Base-by-base conservation (phyloP, 2,888 invertebrate genomes). In the Anarsia innoxiella region DNA sequence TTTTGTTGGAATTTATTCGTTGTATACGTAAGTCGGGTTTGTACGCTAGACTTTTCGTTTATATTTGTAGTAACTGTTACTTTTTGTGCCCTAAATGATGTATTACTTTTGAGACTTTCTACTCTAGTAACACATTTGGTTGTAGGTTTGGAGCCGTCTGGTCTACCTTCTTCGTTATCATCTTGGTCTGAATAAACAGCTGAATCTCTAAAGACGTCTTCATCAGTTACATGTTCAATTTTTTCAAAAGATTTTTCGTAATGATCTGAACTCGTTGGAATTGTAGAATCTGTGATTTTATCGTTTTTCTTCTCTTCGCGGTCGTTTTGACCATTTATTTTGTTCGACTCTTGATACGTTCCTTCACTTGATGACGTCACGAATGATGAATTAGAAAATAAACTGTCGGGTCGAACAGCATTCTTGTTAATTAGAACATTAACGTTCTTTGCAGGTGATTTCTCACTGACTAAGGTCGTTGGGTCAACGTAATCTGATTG, bases 401-500 rank as follows among this genome's bases (percentile, higher is more conserved):
- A 54, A 55, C 85, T 86, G 41, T 86, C 86, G 12, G 86, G 86
- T 51, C 86, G 66, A 3, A 86, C 57, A 9, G 86, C 63, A 79
- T 49, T 90, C 88, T 68, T 88, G 66, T 82, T 92, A 71, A 84
- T 91, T 80, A 83, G 88, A 78, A 75, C 87, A 84, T 76, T 91
- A 64, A 61, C 86, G 79, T 61, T 90, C 59, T 74, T 83, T 28
- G 72, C 55, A 8, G 82, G 71, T 3, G 85, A 76, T 50, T 70
- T 78, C 40, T 82, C 79, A 26, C 48, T 68, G 27, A 88, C 88
- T 12, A 94, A 76, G 11, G 91, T 89, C 33, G 90, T 88, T 0
- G 95, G 94, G 65, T 95, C 93, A 0, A 91, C 93, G 55, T 95
- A 95, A 62, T 95, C 95, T 0, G 93, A 91, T 50, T 93, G 90